Evolutionary conservation across 2,888 invertebrate genomes (phyloP).

Genomic region (Cephus runcator): DNA sequence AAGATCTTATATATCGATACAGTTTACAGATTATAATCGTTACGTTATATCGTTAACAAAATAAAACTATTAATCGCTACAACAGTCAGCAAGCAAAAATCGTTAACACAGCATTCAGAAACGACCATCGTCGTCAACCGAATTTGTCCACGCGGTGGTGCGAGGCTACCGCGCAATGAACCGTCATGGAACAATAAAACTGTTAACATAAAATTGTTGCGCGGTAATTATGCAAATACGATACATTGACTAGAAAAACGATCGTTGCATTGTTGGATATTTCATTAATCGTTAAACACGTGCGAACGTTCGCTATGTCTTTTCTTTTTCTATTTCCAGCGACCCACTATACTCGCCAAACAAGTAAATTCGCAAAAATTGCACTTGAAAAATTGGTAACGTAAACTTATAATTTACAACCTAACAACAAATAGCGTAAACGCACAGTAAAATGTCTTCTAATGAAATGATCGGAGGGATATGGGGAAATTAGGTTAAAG

Average conservation of each 20-base stretch:
- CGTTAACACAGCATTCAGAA: slow-evolving; percentile 36
- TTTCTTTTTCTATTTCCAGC: no score
- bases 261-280: slow-evolving; percentile 18
- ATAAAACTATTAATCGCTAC: slow-evolving; percentile 61
- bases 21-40: slow-evolving; percentile 30
- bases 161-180: slow-evolving; percentile 6
- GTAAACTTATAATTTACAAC: no score
- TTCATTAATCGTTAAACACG: not conserved
- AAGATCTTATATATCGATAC: slow-evolving; percentile 38
- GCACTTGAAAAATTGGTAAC: no score
- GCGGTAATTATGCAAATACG: not conserved
- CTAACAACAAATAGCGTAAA: no score
- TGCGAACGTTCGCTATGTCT: not conserved
- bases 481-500: no score
- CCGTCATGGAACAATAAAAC: not conserved
- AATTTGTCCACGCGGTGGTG: not conserved
- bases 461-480: no score
- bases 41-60: slow-evolving; percentile 46
- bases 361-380: no score
- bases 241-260: slow-evolving; percentile 17
- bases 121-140: slow-evolving; percentile 19
- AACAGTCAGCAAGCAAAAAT: slow-evolving; percentile 62
- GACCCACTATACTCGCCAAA: no score
- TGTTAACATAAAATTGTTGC: not conserved
- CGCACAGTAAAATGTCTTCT: no score